These are phyloP conservation scores for Upupa epops DNA, from an alignment of 2,113 vertebrate species.

Conservation along the genomic window DNA sequence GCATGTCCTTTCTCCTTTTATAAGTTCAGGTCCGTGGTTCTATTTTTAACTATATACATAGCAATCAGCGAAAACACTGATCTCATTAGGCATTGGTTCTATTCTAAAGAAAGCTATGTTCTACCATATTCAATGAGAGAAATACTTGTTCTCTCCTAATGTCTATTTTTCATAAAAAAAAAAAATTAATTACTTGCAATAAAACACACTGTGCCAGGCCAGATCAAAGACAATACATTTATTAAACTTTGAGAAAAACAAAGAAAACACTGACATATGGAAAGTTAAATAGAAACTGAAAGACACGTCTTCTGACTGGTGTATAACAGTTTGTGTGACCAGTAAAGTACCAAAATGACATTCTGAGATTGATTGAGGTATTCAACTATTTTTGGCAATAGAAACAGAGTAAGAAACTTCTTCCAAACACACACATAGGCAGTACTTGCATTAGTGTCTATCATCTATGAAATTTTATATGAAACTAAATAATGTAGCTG, in stretches of 20 bases:
- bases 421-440: constrained; percentile 73
- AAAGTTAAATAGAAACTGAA: constrained; percentile 82
- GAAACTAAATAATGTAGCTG: constrained; percentile 76
- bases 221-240: constrained; percentile 84
- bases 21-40: neutral
- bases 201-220: constrained; percentile 9
- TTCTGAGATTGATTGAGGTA: constrained; percentile 85
- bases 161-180: neutral
- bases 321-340: constrained; percentile 80
- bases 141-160: neutral
- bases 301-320: constrained; percentile 74
- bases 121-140: neutral
- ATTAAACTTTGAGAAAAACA: constrained; percentile 81
- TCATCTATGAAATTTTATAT: constrained; percentile 69
- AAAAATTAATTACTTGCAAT: neutral
- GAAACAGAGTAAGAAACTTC: constrained; percentile 73
- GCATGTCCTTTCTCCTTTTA: neutral
- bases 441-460: constrained; percentile 76
- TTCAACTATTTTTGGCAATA: constrained; percentile 85
- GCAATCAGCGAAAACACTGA: neutral
- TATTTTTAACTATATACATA: neutral
- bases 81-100: neutral
- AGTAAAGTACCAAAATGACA: constrained; percentile 85
- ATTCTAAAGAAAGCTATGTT: neutral
- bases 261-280: constrained; percentile 78